Evolutionary conservation across 2,888 invertebrate genomes (phyloP).

Genomic region (Thymelicus acteon): DNA sequence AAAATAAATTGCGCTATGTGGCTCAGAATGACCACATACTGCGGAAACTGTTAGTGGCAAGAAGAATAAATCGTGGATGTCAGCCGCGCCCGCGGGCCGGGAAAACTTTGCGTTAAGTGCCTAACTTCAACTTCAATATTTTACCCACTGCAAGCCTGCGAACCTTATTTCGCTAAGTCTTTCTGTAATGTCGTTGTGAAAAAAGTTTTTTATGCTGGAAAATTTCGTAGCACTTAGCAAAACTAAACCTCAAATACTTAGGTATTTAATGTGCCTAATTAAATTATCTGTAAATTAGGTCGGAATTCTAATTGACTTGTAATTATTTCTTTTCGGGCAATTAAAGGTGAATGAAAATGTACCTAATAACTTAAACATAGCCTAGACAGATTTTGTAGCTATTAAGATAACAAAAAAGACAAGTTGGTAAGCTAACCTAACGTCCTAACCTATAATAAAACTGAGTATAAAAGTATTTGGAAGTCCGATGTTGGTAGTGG

Average conservation of each 20-base stretch:
- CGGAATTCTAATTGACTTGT: neutral
- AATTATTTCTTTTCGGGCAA: neutral
- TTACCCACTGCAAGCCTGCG: constrained; percentile 18
- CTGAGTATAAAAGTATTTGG: too few relatives aligned
- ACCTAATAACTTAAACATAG: too few relatives aligned
- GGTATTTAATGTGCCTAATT: neutral
- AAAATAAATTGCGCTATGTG: constrained; percentile 28
- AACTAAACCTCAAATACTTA: neutral
- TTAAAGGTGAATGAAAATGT: too few relatives aligned
- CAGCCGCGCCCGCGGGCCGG: constrained; percentile 19
- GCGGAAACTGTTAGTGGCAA: constrained; percentile 26
- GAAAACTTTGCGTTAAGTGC: constrained; percentile 32
- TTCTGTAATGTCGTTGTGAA: constrained; percentile 11
- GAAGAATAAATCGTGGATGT: constrained; percentile 34
- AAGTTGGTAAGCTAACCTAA: too few relatives aligned
- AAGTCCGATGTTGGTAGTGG: too few relatives aligned
- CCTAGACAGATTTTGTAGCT: too few relatives aligned
- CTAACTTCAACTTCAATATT: constrained; percentile 36
- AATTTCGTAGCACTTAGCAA: neutral
- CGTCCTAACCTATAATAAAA: too few relatives aligned
- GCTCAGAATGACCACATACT: constrained; percentile 20
- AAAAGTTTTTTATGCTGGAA: neutral
- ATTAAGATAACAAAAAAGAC: too few relatives aligned
- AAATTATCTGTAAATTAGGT: neutral
- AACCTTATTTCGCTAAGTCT: constrained; percentile 8